These are phyloP conservation scores for Brachionus paranguensis DNA, from an alignment of 1,140 invertebrate genomes.

Conservation along the genomic window DNA sequence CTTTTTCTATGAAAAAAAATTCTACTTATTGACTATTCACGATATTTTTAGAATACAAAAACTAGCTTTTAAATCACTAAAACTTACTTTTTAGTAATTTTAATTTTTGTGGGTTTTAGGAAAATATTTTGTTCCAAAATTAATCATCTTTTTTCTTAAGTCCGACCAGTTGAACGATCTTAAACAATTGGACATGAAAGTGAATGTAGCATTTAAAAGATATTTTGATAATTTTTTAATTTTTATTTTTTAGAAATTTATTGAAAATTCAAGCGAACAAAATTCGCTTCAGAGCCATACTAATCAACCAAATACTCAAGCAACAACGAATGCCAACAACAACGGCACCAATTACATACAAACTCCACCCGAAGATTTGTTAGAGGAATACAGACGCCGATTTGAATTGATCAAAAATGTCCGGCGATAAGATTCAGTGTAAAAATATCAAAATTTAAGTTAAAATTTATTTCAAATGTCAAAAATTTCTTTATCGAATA, in stretches of 20 bases:
- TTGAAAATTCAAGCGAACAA: slow-evolving; percentile 2
- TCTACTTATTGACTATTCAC: not conserved
- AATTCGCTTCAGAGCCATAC: not conserved
- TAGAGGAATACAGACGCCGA: slow-evolving; percentile 11
- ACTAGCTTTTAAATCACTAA: not conserved
- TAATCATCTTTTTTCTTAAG: not conserved
- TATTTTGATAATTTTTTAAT: not conserved
- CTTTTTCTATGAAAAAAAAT: no score
- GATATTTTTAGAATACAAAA: not conserved
- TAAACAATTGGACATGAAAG: slow-evolving; percentile 32
- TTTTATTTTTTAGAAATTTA: slow-evolving; percentile 9
- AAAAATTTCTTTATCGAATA: slow-evolving; percentile 3
- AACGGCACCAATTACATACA: not conserved
- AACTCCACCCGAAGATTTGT: slow-evolving; percentile 15
- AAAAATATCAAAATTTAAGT: not conserved
- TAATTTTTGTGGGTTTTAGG: not conserved
- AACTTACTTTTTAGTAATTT: not conserved
- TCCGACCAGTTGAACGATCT: slow-evolving; percentile 31
- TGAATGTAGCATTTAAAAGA: not conserved
- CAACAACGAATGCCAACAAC: not conserved
- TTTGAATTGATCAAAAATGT: slow-evolving; percentile 39
- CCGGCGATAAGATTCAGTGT: not conserved
- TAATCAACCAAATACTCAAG: not conserved
- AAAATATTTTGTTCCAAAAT: not conserved
- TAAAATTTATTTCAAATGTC: not conserved